phyloP scores from a whole-genome alignment of 30 jellyfish, hydroid and myxozoan genomes.

The Hydractinia symbiolongicarpus region DNA sequence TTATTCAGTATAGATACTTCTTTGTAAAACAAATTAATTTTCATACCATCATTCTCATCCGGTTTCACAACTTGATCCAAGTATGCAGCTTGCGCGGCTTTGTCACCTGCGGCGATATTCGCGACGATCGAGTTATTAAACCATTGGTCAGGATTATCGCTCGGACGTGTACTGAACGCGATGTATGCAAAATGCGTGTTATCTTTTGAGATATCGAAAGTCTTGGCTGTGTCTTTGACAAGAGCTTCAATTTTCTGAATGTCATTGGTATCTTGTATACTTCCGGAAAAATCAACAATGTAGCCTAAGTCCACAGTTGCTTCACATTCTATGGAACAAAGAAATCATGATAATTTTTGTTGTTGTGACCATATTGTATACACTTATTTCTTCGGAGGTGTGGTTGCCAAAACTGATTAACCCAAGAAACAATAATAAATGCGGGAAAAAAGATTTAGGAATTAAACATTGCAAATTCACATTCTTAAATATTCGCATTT shows the following conservation, averaged over 20 bases:
- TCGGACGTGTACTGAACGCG: conserved; percentile 16
- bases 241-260: neutral
- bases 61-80: conserved; percentile 10
- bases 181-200: conserved; percentile 28
- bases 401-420: too few relatives aligned
- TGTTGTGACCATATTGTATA: too few relatives aligned
- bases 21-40: neutral
- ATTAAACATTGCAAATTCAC: too few relatives aligned
- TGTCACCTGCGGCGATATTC: conserved; percentile 12
- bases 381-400: too few relatives aligned
- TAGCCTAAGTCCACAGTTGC: conserved; percentile 29
- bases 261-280: conserved; percentile 4
- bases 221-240: conserved; percentile 16
- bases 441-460: too few relatives aligned
- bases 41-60: neutral
- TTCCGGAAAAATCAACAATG: conserved; percentile 29
- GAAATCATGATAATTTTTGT: too few relatives aligned
- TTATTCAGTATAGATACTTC: neutral
- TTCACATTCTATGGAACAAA: conserved; percentile 4
- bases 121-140: neutral
- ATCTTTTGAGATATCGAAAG: conserved; percentile 23
- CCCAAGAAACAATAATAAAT: too few relatives aligned
- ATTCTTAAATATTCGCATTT: too few relatives aligned
- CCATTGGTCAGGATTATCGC: conserved; percentile 18
- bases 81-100: conserved; percentile 19